phyloP scores from a whole-genome alignment of 2,888 invertebrate genomes.

The Laothoe populi region DNA sequence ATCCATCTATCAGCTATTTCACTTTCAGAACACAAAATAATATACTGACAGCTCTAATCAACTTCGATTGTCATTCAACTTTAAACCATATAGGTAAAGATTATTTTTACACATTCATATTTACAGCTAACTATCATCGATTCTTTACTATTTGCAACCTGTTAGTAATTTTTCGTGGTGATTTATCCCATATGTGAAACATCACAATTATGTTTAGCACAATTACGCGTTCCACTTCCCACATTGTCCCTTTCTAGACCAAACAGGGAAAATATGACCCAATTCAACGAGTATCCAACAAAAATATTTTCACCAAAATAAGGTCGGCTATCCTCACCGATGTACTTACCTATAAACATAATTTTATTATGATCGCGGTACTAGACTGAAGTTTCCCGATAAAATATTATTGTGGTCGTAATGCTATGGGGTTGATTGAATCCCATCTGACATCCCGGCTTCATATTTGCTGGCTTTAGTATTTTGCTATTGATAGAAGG shows the following conservation, averaged over 20 bases:
- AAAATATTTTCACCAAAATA: slow-evolving; percentile 14
- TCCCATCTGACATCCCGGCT: slow-evolving; percentile 13
- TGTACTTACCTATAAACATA: slow-evolving; percentile 18
- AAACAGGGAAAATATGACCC: not conserved
- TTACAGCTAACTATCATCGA: too few species aligned
- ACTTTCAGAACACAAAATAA: too few species aligned
- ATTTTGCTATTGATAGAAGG: not conserved
- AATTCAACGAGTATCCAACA: not conserved
- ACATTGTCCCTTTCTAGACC: not conserved
- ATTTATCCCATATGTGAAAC: too few species aligned
- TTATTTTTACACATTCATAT: too few species aligned
- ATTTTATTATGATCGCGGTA: slow-evolving; percentile 22
- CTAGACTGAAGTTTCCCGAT: slow-evolving; percentile 18
- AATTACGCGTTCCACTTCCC: not conserved
- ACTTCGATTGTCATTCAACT: too few species aligned
- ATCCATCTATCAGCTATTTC: too few species aligned
- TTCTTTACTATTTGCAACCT: too few species aligned
- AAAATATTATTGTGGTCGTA: slow-evolving; percentile 21
- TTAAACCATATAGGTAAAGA: too few species aligned
- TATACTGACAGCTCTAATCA: too few species aligned
- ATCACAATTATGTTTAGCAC: not conserved
- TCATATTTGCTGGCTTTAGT: not conserved
- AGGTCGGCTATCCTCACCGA: not conserved
- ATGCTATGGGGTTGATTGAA: slow-evolving; percentile 22
- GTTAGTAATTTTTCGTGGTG: too few species aligned